phyloP scores from a whole-genome alignment of 2,797 vertebrate species.

The Leucoraja ocellata region DNA sequence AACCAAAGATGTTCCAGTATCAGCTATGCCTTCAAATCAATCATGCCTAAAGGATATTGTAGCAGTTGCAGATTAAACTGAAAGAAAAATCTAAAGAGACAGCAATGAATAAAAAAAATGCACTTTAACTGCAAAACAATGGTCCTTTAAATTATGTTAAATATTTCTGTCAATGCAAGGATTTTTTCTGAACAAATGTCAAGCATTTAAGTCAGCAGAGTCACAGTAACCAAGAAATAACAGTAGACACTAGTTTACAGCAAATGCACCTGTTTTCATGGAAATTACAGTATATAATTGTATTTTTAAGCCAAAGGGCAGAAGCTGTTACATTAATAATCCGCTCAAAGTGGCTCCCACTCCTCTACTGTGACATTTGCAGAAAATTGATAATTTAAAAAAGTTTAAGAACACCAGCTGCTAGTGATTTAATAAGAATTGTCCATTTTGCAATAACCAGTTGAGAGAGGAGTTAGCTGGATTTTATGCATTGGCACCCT shows the following conservation, averaged over 20 bases:
- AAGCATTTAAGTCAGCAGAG: neutral
- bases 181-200: neutral
- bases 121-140: neutral
- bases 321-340: conserved; percentile 17
- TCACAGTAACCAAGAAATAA: neutral
- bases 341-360: neutral
- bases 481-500: conserved; percentile 10
- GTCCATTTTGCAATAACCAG: neutral
- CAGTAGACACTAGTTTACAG: neutral
- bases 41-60: neutral
- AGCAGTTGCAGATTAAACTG: neutral
- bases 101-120: neutral
- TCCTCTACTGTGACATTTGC: neutral
- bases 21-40: neutral
- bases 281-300: conserved; percentile 8
- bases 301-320: conserved; percentile 10
- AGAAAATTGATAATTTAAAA: conserved; percentile 3
- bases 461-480: neutral
- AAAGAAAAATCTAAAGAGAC: neutral
- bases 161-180: neutral
- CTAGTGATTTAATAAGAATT: conserved; percentile 20
- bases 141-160: neutral
- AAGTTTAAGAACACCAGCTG: conserved; percentile 22
- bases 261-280: neutral
- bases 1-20: neutral